These are phyloP conservation scores for Cryptocephalus moraei DNA, from an alignment of 2,888 invertebrate species.

Conservation along the genomic window DNA sequence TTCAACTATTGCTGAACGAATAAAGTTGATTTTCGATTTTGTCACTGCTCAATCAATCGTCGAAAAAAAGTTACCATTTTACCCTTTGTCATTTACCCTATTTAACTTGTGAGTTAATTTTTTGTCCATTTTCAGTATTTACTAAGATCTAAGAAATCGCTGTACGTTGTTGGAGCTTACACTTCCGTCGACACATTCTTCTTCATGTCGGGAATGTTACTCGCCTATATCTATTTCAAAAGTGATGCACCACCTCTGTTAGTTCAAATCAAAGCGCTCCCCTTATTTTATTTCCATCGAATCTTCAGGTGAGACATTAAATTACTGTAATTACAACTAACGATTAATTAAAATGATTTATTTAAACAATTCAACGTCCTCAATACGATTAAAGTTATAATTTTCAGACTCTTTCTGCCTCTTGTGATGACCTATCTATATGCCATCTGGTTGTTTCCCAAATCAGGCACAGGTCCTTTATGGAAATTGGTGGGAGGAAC, in stretches of 20 bases:
- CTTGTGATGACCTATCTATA: slow-evolving; percentile 4
- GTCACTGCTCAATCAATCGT: too few relatives aligned
- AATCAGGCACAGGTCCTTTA: slow-evolving; percentile 9
- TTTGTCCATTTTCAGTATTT: slow-evolving; percentile 33
- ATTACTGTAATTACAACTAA: not conserved
- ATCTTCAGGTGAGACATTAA: slow-evolving; percentile 9
- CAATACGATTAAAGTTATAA: too few relatives aligned
- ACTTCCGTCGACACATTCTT: slow-evolving; percentile 57
- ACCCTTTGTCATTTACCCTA: too few relatives aligned
- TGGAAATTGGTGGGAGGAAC: slow-evolving; percentile 12
- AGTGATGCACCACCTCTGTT: slow-evolving; percentile 3
- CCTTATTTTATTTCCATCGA: slow-evolving; percentile 12
- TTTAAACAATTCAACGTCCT: too few relatives aligned
- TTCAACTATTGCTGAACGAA: too few relatives aligned
- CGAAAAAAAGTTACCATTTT: too few relatives aligned
- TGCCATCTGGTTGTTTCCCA: slow-evolving; percentile 6
- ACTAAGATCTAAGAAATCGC: slow-evolving; percentile 7
- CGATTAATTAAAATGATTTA: too few relatives aligned
- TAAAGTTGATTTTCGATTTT: too few relatives aligned
- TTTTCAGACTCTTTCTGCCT: slow-evolving; percentile 8
- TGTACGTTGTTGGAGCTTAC: slow-evolving; percentile 35
- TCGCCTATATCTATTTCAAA: slow-evolving; percentile 38
- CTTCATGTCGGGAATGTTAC: slow-evolving; percentile 49
- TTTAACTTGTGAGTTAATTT: too few relatives aligned
- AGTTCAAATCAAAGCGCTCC: slow-evolving; percentile 9